phyloP scores from a whole-genome alignment of 2,113 vertebrate genomes.

The Lamprotornis superbus region DNA sequence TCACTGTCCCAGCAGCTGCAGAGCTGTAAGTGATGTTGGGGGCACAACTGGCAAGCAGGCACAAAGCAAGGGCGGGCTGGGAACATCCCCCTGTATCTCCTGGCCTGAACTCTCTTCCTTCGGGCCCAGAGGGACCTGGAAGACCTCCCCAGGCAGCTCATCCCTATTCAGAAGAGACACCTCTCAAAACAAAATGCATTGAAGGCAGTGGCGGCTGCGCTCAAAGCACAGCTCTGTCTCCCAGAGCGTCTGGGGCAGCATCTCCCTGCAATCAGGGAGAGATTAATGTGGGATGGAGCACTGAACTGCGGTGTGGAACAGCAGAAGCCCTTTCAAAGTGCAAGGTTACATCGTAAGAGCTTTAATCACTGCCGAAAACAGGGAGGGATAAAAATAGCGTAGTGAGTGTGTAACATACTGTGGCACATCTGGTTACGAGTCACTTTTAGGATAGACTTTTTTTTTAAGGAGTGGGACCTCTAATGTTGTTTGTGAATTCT shows the following conservation, averaged over 20 bases:
- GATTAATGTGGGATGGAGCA: neutral
- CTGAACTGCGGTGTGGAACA: neutral
- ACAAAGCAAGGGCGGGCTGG: accelerated
- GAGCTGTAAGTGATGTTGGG: neutral
- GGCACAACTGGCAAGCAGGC: neutral
- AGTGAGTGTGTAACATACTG: neutral
- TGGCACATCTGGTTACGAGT: neutral
- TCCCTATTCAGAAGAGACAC: neutral
- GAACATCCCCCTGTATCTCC: neutral
- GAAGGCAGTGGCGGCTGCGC: accelerated
- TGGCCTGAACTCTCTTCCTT: neutral
- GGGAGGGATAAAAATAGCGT: neutral
- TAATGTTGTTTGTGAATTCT: neutral
- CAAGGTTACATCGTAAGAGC: neutral
- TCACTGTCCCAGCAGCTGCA: neutral
- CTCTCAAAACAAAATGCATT: neutral
- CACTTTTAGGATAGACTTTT: neutral
- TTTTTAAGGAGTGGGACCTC: neutral
- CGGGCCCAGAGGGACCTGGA: neutral
- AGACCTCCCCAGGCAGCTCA: neutral
- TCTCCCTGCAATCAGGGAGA: neutral
- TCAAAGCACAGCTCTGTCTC: neutral
- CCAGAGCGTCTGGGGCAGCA: neutral
- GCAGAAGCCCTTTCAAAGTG: neutral
- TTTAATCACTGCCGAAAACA: neutral